Evolutionary conservation across 2,888 invertebrate species (phyloP), one percentile per base, ranked within the genome.

Genomic region (Dorcus hopei): DNA sequence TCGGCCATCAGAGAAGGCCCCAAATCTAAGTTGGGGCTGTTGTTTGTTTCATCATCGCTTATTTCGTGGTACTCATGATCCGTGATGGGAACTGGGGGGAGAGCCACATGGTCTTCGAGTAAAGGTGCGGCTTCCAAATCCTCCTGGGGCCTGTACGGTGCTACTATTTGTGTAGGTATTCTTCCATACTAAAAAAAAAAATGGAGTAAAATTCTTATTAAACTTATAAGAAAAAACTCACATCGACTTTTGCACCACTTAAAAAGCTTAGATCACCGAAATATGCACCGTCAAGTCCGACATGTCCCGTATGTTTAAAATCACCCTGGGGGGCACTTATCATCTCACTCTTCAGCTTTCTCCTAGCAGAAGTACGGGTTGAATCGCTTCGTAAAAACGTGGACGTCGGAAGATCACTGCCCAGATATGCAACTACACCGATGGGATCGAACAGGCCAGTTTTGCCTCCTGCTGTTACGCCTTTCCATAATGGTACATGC

Each of bases 311-410:
- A 76, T 99, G 99, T 72, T 96, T 93, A 16, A 98, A 86, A 77
- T 98, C 97, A 41, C 95, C 96, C 76, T 97, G 96, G 0, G 99
- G 98, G 60, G 92, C 89, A 49, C 97, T 96, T 72, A 98, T 99
- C 96, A 97, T 95, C 75, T 91, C 92, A 7, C 93, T 88, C 58
- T 91, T 85, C 55, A 95, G 82, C 66, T 89, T 88, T 53, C 91
- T 80, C 72, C 78, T 68, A 7, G 77, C 70, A 5, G 83, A 82
- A 61, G 85, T 87, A 68, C 88, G 85, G n/a, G 67, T 67, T 14
- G 67, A 65, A 5, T 82, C 83, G 1, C 82, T 82, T 51, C 84
- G 81, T 58, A 83, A 81, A 61, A 77, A 76, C 3, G 77, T 74
- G 11, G 77, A 76, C 54, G 84, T 83, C 1, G 87, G 87, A 52